A percentile compares a stretch with the other conserved stretches of the same genome.
phyloP scores from a whole-genome alignment of 2,797 vertebrate species.

The Diglossa cyanea region DNA sequence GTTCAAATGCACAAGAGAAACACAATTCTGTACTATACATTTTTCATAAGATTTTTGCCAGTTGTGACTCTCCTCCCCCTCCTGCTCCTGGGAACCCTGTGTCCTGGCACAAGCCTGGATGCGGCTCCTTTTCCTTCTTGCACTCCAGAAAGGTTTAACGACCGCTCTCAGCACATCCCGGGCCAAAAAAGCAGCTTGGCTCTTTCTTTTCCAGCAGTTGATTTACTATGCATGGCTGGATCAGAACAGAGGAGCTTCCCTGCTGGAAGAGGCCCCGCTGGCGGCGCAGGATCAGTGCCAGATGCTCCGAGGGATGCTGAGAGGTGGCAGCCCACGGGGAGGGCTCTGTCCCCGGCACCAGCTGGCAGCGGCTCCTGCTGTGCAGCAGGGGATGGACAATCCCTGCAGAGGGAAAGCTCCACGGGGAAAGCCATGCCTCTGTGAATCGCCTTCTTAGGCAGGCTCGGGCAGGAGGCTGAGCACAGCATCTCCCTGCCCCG shows the following conservation, averaged over 20 bases:
- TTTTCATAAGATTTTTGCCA: background rate
- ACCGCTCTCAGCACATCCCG: background rate
- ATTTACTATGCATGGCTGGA: constrained; percentile 38
- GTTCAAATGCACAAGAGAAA: constrained; percentile 24
- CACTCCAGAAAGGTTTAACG: background rate
- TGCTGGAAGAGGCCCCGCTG: background rate
- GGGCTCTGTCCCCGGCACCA: background rate
- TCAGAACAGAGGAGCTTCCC: constrained; percentile 14
- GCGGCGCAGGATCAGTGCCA: background rate
- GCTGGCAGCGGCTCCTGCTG: background rate
- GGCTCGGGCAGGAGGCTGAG: background rate
- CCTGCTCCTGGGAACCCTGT: background rate
- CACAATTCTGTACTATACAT: background rate
- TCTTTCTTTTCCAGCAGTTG: constrained; percentile 23
- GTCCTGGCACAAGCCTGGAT: background rate
- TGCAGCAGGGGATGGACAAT: rapidly evolving
- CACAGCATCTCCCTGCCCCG: background rate
- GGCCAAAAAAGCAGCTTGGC: constrained; percentile 52
- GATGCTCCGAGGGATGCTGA: background rate
- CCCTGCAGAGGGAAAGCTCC: background rate
- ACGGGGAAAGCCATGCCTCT: rapidly evolving
- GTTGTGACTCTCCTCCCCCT: background rate
- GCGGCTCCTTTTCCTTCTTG: background rate
- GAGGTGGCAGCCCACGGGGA: background rate
- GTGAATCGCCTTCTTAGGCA: rapidly evolving